Percentiles rank a stretch among this genome's conserved stretches.
Evolutionary conservation across 1,140 invertebrate genomes (phyloP).

Genomic region (Oncopodura yosiiana): DNA sequence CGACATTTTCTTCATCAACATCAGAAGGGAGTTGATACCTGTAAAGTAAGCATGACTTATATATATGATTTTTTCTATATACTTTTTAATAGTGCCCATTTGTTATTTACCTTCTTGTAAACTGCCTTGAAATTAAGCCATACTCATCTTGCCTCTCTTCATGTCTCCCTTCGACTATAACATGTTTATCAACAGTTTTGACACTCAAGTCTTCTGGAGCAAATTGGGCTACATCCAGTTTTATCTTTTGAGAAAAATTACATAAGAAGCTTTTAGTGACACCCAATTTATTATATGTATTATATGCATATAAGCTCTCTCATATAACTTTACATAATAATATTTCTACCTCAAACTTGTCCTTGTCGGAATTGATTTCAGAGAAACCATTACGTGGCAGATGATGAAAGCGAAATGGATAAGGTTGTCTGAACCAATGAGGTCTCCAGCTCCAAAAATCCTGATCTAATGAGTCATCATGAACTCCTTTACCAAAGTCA

Average conservation of each 20-base stretch:
- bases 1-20: conserved; percentile 46
- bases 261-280: not conserved
- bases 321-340: not conserved
- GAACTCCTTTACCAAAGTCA: too few relatives aligned
- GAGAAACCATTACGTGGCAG: too few relatives aligned
- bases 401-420: too few relatives aligned
- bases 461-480: too few relatives aligned
- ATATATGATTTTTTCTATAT: too few relatives aligned
- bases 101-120: conserved; percentile 63
- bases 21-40: conserved; percentile 50
- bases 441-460: too few relatives aligned
- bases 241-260: conserved; percentile 46
- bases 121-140: conserved; percentile 63
- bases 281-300: not conserved
- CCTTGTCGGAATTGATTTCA: conserved; percentile 1
- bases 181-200: conserved; percentile 66
- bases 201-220: conserved; percentile 78
- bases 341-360: conserved; percentile 5
- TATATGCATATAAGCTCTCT: not conserved
- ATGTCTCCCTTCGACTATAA: conserved; percentile 72
- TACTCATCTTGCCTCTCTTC: conserved; percentile 70
- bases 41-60: too few relatives aligned
- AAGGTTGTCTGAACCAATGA: too few relatives aligned
- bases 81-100: too few relatives aligned
- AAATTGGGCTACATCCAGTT: conserved; percentile 76